These are phyloP conservation scores for Ochotona curzoniae DNA, from an alignment of 2,113 vertebrate species.

Conservation along the genomic window DNA sequence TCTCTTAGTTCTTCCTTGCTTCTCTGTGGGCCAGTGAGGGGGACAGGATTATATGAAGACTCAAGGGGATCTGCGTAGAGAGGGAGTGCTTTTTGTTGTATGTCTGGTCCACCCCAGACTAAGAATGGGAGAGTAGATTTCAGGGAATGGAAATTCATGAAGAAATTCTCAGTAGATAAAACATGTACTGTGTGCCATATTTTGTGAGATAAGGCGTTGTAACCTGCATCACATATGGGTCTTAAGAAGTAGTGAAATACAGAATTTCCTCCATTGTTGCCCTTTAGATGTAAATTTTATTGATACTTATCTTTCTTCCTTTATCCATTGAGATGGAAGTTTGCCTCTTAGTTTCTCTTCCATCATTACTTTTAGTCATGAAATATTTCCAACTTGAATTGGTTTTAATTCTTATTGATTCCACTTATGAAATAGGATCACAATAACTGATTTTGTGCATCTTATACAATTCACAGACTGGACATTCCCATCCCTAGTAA, in stretches of 20 bases:
- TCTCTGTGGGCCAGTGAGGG: not conserved
- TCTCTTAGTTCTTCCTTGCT: not conserved
- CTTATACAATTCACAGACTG: too few relatives aligned
- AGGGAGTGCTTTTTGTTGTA: not conserved
- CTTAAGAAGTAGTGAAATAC: not conserved
- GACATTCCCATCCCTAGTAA: not conserved
- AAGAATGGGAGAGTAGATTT: not conserved
- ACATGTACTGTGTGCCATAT: not conserved
- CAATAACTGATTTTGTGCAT: too few relatives aligned
- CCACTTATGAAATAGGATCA: conserved; percentile 6
- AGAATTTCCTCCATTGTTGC: not conserved
- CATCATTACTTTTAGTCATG: not conserved
- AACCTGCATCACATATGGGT: not conserved
- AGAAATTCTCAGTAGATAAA: not conserved
- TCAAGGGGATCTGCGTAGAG: not conserved
- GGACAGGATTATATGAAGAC: not conserved
- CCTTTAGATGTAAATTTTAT: not conserved
- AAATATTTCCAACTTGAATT: not conserved
- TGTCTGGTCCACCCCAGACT: not conserved
- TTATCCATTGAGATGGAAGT: not conserved
- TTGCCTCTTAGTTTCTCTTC: not conserved
- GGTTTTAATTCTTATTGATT: conserved; percentile 9
- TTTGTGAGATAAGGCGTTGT: not conserved
- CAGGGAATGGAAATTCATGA: not conserved
- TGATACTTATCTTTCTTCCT: not conserved